Conservation (phyloP, 2,888 invertebrate genomes). For the Pammene fasciana region DNA sequence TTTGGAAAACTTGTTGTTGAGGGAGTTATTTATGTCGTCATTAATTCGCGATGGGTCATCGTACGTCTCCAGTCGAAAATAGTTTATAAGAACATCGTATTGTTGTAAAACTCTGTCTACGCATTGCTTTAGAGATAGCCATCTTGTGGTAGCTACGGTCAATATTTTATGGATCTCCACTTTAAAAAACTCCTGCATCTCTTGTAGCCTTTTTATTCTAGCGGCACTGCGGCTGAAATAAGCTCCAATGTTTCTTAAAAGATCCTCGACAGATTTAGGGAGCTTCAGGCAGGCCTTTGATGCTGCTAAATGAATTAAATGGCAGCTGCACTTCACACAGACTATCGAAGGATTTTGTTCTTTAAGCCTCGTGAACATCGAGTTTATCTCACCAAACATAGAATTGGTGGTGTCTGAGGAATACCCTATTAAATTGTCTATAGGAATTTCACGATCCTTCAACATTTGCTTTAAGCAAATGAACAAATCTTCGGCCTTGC, state of each 20-base stretch:
- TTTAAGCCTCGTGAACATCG: constrained; percentile 42
- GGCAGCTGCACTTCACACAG: constrained; percentile 56
- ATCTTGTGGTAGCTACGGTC: constrained; percentile 47
- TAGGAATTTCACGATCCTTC: background rate
- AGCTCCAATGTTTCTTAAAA: constrained; percentile 41
- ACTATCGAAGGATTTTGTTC: constrained; percentile 49
- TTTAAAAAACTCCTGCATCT: constrained; percentile 56
- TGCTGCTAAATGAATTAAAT: constrained; percentile 53
- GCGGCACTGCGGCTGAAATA: constrained; percentile 40
- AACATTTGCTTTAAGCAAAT: background rate
- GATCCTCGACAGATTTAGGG: constrained; percentile 48
- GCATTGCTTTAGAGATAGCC: constrained; percentile 56
- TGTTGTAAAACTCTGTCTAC: constrained; percentile 55
- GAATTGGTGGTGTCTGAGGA: constrained; percentile 53
- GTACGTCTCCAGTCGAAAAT: constrained; percentile 49
- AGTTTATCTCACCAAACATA: constrained; percentile 50
- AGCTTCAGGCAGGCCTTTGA: constrained; percentile 56
- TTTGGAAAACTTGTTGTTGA: constrained; percentile 50
- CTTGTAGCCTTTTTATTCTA: constrained; percentile 42
- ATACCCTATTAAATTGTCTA: constrained; percentile 50
- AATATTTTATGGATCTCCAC: constrained; percentile 54
- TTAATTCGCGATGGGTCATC: constrained; percentile 47
- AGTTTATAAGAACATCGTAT: constrained; percentile 51
- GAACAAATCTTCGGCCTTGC: background rate
- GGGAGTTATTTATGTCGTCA: constrained; percentile 41